Base-by-base conservation (phyloP, 2,888 invertebrate genomes). In the Zygogramma bicolorata region DNA sequence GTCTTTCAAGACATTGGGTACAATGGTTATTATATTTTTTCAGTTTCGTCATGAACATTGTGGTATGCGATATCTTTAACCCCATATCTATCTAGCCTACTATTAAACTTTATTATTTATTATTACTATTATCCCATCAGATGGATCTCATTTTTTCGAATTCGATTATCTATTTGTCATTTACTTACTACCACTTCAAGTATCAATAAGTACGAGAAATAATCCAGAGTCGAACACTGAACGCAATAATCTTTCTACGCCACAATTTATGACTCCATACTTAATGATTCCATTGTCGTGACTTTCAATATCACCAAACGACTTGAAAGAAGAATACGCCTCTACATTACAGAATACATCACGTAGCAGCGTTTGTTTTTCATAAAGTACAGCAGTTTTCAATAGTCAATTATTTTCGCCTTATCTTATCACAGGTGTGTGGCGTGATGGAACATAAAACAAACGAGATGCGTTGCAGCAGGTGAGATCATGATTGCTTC, bases 361-460 rank as follows among this genome's bases (percentile, higher is more conserved):
- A 62, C 61, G 61, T 62, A 62, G 61, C 25, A 62, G 18, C 40
- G 20, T 40, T 62, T 40, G 40, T 62, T 62, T 42, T 62, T 20
- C 61, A 62, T 42, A 62, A 62, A 62, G 27, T 25, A 40, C 25
- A 22, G 61, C 25, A 40, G 25, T 46, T 63, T 63, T 63, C 46
- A 63, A 63, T 61, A 49, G 63, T 46, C 63, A 63, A 63, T 63
- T 63, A 46, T 63, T 46, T 40, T 46, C 63, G 27, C 63, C 63
- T 63, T 63, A 63, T 63, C 63, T 63, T 63, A 63, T 63, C 63
- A 63, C 63, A 63, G 63, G 63, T 63, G 63, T 63, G 46, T 63
- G 63, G 46, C 63, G 63, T 63, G 63, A 63, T 63, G 40, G 20
- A 63, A 63, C 63, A 63, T 63, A 46, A 46, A 63, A 63, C 34